Evolutionary conservation across 2,113 vertebrate species (phyloP).

Genomic region (Conger conger): DNA sequence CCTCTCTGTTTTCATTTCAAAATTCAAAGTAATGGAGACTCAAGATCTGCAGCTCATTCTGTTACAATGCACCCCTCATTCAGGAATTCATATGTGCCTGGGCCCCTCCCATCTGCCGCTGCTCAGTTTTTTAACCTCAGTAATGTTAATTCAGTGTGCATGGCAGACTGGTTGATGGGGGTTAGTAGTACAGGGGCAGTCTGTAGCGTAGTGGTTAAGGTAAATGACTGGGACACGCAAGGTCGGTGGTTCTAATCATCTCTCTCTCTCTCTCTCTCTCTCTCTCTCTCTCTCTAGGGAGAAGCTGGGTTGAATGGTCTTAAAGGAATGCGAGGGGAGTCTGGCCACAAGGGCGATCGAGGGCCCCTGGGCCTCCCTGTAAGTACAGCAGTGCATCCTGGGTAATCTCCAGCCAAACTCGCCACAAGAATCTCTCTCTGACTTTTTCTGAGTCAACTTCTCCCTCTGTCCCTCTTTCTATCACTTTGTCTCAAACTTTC

Average conservation of each 20-base stretch:
- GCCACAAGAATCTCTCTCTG: conserved; percentile 52
- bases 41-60: neutral
- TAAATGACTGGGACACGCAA: too few species aligned
- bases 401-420: conserved; percentile 50
- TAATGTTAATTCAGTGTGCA: neutral
- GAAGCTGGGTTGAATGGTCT: conserved; percentile 93
- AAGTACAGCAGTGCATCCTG: conserved; percentile 78
- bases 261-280: conserved; percentile 37
- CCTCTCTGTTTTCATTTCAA: too few species aligned
- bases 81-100: neutral
- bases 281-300: conserved; percentile 74
- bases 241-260: too few species aligned
- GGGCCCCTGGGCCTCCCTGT: conserved; percentile 98
- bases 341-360: conserved; percentile 97
- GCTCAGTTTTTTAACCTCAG: too few species aligned
- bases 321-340: conserved; percentile 93
- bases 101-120: neutral
- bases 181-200: too few species aligned
- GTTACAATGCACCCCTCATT: neutral
- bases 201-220: too few species aligned
- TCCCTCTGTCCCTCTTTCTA: neutral
- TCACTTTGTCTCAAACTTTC: neutral
- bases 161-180: too few species aligned
- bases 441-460: neutral
- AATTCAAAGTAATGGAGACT: too few species aligned